Percentiles rank a stretch among this genome's conserved stretches.
phyloP scores from a whole-genome alignment of 1,140 invertebrate species.

The Maniola jurtina region DNA sequence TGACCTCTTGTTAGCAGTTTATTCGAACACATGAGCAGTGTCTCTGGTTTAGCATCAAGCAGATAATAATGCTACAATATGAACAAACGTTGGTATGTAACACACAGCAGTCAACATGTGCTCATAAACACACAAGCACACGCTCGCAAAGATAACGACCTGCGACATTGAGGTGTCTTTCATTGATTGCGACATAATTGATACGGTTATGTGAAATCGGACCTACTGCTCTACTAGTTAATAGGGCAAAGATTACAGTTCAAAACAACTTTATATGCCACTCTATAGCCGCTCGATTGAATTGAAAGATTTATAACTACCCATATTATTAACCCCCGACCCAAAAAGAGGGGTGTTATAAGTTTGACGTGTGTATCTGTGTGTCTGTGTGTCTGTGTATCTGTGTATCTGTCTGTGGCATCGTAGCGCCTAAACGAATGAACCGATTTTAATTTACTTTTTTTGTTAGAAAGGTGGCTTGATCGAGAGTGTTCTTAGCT shows the following conservation, averaged over 20 bases:
- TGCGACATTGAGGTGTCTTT: constrained; percentile 38
- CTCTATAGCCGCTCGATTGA: too few species aligned
- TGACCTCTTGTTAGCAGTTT: neutral
- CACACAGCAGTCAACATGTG: neutral
- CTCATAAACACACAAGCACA: neutral
- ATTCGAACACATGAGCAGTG: neutral
- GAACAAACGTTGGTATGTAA: neutral
- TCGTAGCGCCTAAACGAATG: too few species aligned
- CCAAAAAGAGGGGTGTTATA: too few species aligned
- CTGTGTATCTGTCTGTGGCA: too few species aligned
- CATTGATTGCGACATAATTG: constrained; percentile 34
- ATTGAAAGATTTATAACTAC: too few species aligned
- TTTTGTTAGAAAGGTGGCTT: too few species aligned
- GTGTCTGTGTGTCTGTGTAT: too few species aligned
- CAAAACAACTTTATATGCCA: neutral
- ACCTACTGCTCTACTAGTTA: constrained; percentile 12
- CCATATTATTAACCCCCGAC: too few species aligned
- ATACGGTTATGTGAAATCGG: constrained; percentile 7
- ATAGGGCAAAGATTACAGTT: constrained; percentile 3
- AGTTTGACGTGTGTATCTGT: too few species aligned
- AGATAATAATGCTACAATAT: neutral
- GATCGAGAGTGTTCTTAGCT: too few species aligned
- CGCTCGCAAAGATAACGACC: constrained; percentile 17
- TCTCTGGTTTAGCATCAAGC: neutral
- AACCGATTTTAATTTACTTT: too few species aligned